Evolutionary conservation across 2,888 invertebrate species (phyloP).

Genomic region (Harmothoe impar): DNA sequence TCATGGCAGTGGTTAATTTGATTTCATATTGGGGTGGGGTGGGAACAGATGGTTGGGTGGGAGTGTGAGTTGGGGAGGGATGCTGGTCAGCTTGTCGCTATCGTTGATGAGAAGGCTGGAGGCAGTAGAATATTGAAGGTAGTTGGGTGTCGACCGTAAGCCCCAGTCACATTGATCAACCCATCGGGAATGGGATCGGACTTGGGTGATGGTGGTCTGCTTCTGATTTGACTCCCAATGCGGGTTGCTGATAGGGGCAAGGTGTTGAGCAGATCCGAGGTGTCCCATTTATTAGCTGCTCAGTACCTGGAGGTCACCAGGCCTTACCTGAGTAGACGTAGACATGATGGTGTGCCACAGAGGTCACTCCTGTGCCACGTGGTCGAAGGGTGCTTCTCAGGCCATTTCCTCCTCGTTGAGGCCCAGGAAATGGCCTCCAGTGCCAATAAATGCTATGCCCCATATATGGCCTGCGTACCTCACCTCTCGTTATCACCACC

Average conservation of each 20-base stretch:
- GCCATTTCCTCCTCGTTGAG: too few relatives aligned
- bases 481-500: too few relatives aligned
- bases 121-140: neutral
- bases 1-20: constrained; percentile 4
- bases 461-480: too few relatives aligned
- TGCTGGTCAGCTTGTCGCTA: neutral
- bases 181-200: neutral
- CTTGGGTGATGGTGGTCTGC: neutral
- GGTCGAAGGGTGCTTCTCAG: too few relatives aligned
- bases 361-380: too few relatives aligned
- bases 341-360: too few relatives aligned
- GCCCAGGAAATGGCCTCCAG: too few relatives aligned
- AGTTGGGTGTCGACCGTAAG: neutral
- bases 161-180: neutral
- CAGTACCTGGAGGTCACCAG: too few relatives aligned
- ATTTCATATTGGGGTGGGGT: neutral
- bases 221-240: constrained; percentile 23
- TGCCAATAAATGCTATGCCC: too few relatives aligned
- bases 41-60: neutral
- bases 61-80: neutral
- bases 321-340: too few relatives aligned
- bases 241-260: neutral
- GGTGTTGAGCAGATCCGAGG: too few relatives aligned
- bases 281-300: too few relatives aligned
- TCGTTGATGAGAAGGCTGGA: neutral